Evolutionary conservation across 2,113 vertebrate species (phyloP), one percentile per base, ranked within the genome.

Genomic region (Hirundichthys speculiger): DNA sequence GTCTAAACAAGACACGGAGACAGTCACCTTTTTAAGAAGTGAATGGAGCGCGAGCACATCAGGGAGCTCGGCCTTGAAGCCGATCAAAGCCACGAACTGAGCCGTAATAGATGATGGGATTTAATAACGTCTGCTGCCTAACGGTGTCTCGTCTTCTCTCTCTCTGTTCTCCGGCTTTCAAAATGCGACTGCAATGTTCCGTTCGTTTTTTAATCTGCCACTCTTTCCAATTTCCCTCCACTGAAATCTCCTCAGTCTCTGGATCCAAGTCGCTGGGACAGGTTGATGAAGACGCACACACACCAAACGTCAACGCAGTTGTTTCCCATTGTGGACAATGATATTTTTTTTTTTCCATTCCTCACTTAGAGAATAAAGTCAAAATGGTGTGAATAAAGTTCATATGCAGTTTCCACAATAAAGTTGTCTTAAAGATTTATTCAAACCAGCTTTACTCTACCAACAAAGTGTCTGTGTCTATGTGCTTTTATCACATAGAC

Each of bases 21-120:
- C 79, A 83, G 76, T 86, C 83, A 86, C 81, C 84, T 86, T 88
- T n/a, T 80, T 82, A 70, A 87, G 72, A 74, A 73, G 57, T 22
- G 46, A 78, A 81, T 62, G 60, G 73, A 88, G 82, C 46, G 41
- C 5, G 39, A 64, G 64, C 21, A 27, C 56, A 40, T 73, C 42
- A 40, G 42, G 75, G 76, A 81, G 58, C 79, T 74, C 20, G 74
- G 86, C 89, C 86, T 88, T 91, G 88, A 90, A 89, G 82, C 64
- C 49, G 85, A 89, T 89, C 85, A 89, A 90, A 90, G 88, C 71
- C 50, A 25, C 5, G 39, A 75, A 70, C 58, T 12, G 16, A 79
- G 72, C 75, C 50, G 42, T 87, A 86, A 88, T 78, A 88, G 77
- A 90, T 86, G 75, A 85, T 83, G 55, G 75, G 77, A 82, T 90